Evolutionary conservation across 2,888 invertebrate genomes (phyloP).

Genomic region (Melipona bicolor): DNA sequence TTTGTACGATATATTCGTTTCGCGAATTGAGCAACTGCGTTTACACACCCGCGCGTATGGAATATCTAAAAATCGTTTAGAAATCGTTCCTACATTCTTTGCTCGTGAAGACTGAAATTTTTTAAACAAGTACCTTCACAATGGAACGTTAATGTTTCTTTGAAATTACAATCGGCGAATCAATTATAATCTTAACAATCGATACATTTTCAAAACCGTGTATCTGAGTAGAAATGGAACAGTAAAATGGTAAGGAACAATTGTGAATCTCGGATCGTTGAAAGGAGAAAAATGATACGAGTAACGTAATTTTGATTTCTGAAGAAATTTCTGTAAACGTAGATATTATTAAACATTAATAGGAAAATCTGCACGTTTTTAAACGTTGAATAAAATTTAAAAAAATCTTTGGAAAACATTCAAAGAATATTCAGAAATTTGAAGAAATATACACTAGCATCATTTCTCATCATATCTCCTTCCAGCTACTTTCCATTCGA

Average conservation of each 20-base stretch:
- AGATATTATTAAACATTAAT: neutral
- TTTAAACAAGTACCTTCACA: neutral
- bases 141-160: neutral
- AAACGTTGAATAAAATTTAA: neutral
- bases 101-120: neutral
- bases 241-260: neutral
- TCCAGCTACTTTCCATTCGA: neutral
- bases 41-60: neutral
- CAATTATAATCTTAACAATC: neutral
- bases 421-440: too few species aligned
- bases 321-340: neutral
- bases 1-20: neutral
- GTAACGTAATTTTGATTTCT: neutral
- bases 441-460: neutral
- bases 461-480: neutral
- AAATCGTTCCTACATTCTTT: neutral
- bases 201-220: neutral
- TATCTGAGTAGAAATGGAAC: neutral
- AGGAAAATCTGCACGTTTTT: fast-evolving
- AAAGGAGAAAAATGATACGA: neutral
- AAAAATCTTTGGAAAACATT: too few species aligned
- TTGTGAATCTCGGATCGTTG: neutral
- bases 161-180: neutral
- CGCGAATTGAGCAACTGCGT: neutral
- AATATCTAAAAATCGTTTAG: neutral